Base-by-base conservation (phyloP, 1,140 invertebrate genomes). In the Drosophila punjabiensis region DNA sequence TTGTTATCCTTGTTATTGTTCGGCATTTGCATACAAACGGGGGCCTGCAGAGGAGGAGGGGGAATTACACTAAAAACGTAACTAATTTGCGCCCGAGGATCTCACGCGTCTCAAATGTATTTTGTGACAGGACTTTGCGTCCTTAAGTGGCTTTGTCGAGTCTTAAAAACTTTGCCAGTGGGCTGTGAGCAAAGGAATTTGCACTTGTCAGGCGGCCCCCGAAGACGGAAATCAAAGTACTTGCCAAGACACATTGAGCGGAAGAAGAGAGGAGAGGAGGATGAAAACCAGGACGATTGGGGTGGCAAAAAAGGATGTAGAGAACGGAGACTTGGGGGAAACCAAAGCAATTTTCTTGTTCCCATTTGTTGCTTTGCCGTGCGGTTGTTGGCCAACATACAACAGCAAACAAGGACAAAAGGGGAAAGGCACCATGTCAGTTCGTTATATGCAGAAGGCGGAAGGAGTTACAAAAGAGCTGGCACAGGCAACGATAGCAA, bases 71-170 rank as follows among this genome's bases (percentile, higher is more conserved):
- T 81, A 71, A 84, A 87, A 87, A 84, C 62, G 81, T 61, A 66
- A 76, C 84, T 87, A 89, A 87, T 87, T 87, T 84, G 73, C 65
- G 65, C 68, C 68, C 65, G 66, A 78, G 77, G 81, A 76, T 65
- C 48, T 62, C 56, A 45, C 60, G 45, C 76, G 24, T 41, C 76
- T 73, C 76, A 43, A 50, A 77, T 60, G 70, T 70, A 50, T 73
- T 73, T 73, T 58, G 66, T 20, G 52, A 50, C 69, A 50, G 69
- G 66, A 41, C 69, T 70, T 64, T 37, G 24, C 24, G 55, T 45
- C 64, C 59, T 69, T 62, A 61, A 78, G 74, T 69, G 76, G 64
- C 56, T 78, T 78, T 69, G 70, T 24, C 55, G 37, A 62, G 55
- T 53, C 68, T 43, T 74, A 62, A 24, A 16, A 62, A 62, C 37